phyloP scores from a whole-genome alignment of 2,888 invertebrate species.

The Drosophila pegasa region DNA sequence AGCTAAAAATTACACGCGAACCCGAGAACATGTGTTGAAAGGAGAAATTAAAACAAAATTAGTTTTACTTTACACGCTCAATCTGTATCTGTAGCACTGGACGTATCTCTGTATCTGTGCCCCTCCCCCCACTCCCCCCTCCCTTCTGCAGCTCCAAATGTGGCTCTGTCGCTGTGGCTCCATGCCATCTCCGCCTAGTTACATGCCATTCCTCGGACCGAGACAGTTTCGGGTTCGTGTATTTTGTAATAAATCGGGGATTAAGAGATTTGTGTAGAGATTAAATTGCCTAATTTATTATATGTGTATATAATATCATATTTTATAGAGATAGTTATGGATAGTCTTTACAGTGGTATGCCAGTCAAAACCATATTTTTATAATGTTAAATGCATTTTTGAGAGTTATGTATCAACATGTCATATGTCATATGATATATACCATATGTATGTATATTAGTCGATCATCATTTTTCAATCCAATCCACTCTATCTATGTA shows the following conservation, averaged over 20 bases:
- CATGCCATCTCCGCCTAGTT: not conserved
- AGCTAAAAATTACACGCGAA: slow-evolving; percentile 74
- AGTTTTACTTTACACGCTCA: slow-evolving; percentile 68
- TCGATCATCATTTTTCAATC: too few relatives aligned
- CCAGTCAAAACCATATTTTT: too few relatives aligned
- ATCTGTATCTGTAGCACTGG: slow-evolving; percentile 32
- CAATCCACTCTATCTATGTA: too few relatives aligned
- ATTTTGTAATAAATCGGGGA: not conserved
- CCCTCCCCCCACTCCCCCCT: too few relatives aligned
- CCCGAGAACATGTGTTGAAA: slow-evolving; percentile 72
- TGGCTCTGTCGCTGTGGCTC: not conserved
- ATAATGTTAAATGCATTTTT: too few relatives aligned
- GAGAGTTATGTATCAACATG: too few relatives aligned
- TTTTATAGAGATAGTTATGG: too few relatives aligned
- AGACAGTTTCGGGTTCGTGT: not conserved
- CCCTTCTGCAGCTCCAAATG: slow-evolving; percentile 5
- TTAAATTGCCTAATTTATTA: too few relatives aligned
- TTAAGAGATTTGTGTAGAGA: not conserved
- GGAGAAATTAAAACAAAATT: slow-evolving; percentile 78
- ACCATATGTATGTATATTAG: too few relatives aligned
- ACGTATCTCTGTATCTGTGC: slow-evolving; percentile 18
- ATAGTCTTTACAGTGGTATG: too few relatives aligned
- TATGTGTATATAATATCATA: not conserved
- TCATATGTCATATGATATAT: too few relatives aligned
- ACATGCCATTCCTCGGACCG: not conserved